Conservation (phyloP, 2,888 invertebrate genomes). For the Xylota segnis region DNA sequence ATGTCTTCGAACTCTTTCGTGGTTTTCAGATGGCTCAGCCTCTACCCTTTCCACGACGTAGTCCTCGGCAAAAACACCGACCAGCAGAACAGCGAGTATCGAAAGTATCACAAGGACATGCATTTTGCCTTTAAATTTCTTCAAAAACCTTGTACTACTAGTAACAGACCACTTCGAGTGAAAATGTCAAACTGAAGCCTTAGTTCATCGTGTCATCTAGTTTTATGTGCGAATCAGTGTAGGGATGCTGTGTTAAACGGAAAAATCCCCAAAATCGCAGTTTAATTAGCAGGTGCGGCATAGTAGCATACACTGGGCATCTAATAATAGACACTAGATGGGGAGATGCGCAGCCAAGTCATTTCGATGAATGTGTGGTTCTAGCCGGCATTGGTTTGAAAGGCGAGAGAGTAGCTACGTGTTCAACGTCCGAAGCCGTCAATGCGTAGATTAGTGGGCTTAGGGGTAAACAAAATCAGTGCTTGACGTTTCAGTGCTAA, state of each 20-base stretch:
- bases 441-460: background rate
- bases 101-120: slow-evolving; percentile 31
- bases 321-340: background rate
- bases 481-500: no score
- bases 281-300: slow-evolving; percentile 9
- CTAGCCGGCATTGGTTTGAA: background rate
- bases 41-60: slow-evolving; percentile 1
- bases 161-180: background rate
- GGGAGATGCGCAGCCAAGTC: background rate
- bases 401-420: background rate
- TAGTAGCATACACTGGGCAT: background rate
- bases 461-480: background rate
- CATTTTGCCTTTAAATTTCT: no score
- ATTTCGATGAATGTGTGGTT: background rate
- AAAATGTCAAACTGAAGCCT: background rate
- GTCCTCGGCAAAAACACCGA: slow-evolving; percentile 19
- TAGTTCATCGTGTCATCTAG: background rate
- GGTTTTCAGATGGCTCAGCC: slow-evolving; percentile 15
- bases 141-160: background rate
- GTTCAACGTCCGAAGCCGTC: background rate
- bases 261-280: slow-evolving; percentile 18
- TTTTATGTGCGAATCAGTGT: slow-evolving; percentile 17
- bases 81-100: slow-evolving; percentile 28
- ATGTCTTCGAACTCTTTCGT: slow-evolving; percentile 48
- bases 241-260: background rate